Base-by-base conservation (phyloP, 2,113 vertebrate species). In the Trichechus manatus region DNA sequence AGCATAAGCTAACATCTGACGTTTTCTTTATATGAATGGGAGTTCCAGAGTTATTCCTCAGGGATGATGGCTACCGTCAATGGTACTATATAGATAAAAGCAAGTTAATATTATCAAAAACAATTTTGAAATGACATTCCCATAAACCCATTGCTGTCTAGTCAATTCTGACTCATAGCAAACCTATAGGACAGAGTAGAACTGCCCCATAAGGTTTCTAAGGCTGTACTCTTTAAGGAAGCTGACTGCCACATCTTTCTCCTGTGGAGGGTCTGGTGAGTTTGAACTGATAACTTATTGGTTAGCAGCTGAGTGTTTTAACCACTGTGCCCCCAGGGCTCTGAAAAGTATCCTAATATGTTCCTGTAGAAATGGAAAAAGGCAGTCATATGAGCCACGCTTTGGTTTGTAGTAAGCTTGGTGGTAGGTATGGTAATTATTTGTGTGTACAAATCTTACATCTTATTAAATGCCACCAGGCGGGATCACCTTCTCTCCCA, bases 321-420 rank as follows among this genome's bases (percentile, higher is more conserved):
- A 23, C 59, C 5, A 61, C 59, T 22, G 20, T 6, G 6, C 3
- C 59, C 22, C 59, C 20, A 74, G n/a, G 33, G 88, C 17, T 23
- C 14, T 53, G 50, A 39, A 42, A 84, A 66, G 17, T 15, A 85
- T 81, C 39, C 6, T 63, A 68, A 96, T 44, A 4, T 64, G 20
- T 25, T 89, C 13, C 22, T 42, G 59, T n/a, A 85, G 11, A 95
- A 95, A 91, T 92, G 33, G 53, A 68, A 95, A 79, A 82, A 80
- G 11, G 8, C 36, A 74, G 27, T 79, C 70, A 31, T 96, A n/a
- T 68, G 79, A 97, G 75, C n/a, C 39, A 85, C n/a, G 56, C 23
- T 88, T 56, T 97, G 20, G 50, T 84, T 59, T 84, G 31, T 80
- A 61, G 63, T 80, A 80, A 80, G 25, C 33, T 74, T 33, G 42